These are phyloP conservation scores for Venusia cambrica DNA, from an alignment of 2,888 invertebrate genomes.

Conservation along the genomic window DNA sequence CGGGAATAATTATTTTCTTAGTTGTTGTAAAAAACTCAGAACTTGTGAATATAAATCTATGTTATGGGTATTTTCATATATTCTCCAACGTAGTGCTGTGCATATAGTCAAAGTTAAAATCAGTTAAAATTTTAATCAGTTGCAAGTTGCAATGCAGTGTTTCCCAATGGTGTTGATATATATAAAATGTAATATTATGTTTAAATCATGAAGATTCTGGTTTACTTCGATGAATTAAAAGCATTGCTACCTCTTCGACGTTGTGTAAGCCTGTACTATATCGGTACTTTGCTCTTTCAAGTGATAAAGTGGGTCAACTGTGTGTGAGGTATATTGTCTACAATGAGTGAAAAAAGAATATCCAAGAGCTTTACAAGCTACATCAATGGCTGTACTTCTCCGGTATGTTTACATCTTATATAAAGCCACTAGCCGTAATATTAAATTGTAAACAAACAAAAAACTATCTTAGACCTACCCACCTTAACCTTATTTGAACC, in stretches of 20 bases:
- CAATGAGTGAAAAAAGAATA: conserved; percentile 79
- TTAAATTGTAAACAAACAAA: no score
- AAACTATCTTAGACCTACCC: no score
- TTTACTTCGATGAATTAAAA: conserved; percentile 40
- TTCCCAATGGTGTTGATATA: conserved; percentile 64
- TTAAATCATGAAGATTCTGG: conserved; percentile 61
- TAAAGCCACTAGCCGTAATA: no score
- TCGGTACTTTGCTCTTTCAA: conserved; percentile 34
- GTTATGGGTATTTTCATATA: no score
- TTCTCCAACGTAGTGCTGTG: background rate
- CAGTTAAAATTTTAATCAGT: conserved; percentile 5
- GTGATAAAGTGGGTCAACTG: conserved; percentile 57
- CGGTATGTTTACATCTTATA: no score
- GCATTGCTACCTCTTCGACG: background rate
- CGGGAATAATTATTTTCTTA: no score
- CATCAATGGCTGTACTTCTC: conserved; percentile 68
- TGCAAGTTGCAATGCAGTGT: conserved; percentile 12
- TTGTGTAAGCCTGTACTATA: conserved; percentile 27
- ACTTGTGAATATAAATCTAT: no score
- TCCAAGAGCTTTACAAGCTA: conserved; percentile 81
- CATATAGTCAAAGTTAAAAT: conserved; percentile 1
- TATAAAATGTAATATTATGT: conserved; percentile 47
- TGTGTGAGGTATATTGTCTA: conserved; percentile 51
- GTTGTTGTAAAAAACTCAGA: no score
- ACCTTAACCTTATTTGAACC: no score